Percentiles rank a stretch among this genome's conserved stretches.
Evolutionary conservation across 2,888 invertebrate genomes (phyloP).

Genomic region (Nymphalis c-album): DNA sequence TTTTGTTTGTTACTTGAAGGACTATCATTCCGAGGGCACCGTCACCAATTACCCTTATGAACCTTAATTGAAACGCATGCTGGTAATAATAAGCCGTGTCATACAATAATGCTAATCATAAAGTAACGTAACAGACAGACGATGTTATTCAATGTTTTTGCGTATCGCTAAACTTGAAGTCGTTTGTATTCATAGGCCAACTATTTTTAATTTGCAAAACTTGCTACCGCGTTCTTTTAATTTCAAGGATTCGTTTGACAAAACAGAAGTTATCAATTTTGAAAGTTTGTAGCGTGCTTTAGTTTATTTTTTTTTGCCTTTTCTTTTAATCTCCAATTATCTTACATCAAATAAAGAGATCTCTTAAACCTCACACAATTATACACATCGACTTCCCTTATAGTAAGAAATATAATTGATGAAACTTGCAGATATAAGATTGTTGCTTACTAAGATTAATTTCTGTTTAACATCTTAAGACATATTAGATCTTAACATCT

Average conservation of each 20-base stretch:
- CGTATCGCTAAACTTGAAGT: conserved; percentile 2
- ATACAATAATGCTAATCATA: conserved; percentile 33
- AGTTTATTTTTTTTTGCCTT: too few relatives aligned
- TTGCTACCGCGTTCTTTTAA: conserved; percentile 2
- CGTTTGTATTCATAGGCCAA: conserved; percentile 7
- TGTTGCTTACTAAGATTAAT: too few relatives aligned
- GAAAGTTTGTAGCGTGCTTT: too few relatives aligned
- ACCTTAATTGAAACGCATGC: conserved; percentile 75
- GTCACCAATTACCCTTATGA: conserved; percentile 71
- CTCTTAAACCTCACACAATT: too few relatives aligned
- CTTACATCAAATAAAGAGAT: too few relatives aligned
- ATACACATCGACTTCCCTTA: too few relatives aligned
- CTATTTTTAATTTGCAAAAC: conserved; percentile 17
- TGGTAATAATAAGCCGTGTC: conserved; percentile 44
- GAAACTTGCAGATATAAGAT: too few relatives aligned
- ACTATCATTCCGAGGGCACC: conserved; percentile 34
- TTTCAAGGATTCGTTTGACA: conserved; percentile 2
- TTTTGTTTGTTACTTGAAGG: conserved; percentile 26
- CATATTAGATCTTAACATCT: too few relatives aligned
- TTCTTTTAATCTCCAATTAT: too few relatives aligned
- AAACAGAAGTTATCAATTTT: too few relatives aligned
- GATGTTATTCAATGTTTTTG: conserved; percentile 22
- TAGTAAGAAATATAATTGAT: too few relatives aligned
- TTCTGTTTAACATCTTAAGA: too few relatives aligned
- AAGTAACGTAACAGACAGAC: conserved; percentile 21